phyloP scores from a whole-genome alignment of 2,797 vertebrate species.

The Salarias fasciatus region DNA sequence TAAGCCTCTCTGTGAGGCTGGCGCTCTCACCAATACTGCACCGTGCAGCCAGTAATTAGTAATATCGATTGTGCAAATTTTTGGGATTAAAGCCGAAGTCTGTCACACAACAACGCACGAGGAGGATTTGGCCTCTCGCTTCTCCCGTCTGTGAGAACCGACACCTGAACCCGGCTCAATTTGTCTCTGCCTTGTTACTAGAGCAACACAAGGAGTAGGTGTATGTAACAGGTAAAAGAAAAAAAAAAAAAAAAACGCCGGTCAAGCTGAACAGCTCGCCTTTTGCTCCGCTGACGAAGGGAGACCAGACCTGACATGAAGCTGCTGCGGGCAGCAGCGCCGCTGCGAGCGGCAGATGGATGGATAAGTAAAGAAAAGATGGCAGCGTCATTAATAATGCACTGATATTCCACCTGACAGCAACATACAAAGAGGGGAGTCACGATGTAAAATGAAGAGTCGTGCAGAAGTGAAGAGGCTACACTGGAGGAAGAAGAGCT shows the following conservation, averaged over 20 bases:
- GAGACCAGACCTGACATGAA: constrained; percentile 52
- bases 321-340: constrained; percentile 10
- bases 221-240: constrained; percentile 15
- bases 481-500: not conserved
- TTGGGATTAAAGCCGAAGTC: not conserved
- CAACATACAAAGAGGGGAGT: constrained; percentile 15
- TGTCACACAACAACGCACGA: not conserved
- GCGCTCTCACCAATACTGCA: too few species aligned
- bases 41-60: not conserved
- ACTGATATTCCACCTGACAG: constrained; percentile 71
- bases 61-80: not conserved
- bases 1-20: too few species aligned
- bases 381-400: constrained; percentile 70
- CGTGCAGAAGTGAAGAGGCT: constrained; percentile 20
- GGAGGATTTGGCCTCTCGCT: too few species aligned
- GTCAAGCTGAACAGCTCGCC: constrained; percentile 30
- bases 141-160: not conserved
- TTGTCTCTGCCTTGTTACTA: constrained; percentile 32
- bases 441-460: constrained; percentile 40
- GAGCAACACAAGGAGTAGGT: constrained; percentile 22
- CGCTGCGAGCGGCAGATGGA: constrained; percentile 36
- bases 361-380: constrained; percentile 56
- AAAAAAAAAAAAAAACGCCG: constrained; percentile 34
- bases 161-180: constrained; percentile 56
- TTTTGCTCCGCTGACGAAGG: constrained; percentile 25